These are phyloP conservation scores for Ferdinandea cuprea DNA, from an alignment of 2,888 invertebrate species.

Conservation along the genomic window DNA sequence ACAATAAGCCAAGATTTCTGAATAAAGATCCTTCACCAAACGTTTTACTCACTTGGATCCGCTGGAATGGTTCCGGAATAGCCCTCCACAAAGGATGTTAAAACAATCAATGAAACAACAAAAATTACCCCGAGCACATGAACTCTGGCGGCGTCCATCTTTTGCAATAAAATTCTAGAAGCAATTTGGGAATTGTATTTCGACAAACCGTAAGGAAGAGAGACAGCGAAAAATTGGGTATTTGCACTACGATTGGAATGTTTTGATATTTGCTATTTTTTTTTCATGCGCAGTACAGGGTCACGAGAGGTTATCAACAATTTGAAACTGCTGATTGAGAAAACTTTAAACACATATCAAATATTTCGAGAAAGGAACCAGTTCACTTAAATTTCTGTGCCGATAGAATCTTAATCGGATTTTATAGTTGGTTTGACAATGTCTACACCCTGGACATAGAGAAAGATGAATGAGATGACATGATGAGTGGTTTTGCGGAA, in stretches of 20 bases:
- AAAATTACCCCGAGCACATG: slow-evolving; percentile 25
- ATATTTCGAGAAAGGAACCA: slow-evolving; percentile 1
- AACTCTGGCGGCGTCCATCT: slow-evolving; percentile 45
- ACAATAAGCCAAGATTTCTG: slow-evolving; percentile 6
- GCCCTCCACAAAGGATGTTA: slow-evolving; percentile 62
- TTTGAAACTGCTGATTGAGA: slow-evolving; percentile 9
- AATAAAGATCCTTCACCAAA: slow-evolving; percentile 2
- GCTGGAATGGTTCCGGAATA: slow-evolving; percentile 77
- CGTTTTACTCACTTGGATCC: slow-evolving; percentile 77
- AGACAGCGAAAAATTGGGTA: background rate
- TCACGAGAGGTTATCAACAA: slow-evolving; percentile 36
- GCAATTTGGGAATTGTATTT: slow-evolving; percentile 26
- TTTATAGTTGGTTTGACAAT: background rate
- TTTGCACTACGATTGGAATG: slow-evolving; percentile 36
- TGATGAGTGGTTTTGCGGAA: slow-evolving; percentile 22
- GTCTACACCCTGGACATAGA: slow-evolving; percentile 15
- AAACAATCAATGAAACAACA: slow-evolving; percentile 30
- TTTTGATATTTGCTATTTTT: slow-evolving; percentile 41
- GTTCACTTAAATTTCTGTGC: background rate
- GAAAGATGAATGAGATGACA: slow-evolving; percentile 35
- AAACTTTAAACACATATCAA: slow-evolving; percentile 1
- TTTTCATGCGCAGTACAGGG: slow-evolving; percentile 19
- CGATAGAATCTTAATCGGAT: slow-evolving; percentile 4
- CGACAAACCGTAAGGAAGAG: background rate
- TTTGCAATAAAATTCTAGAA: slow-evolving; percentile 45